Conservation (phyloP, 2,888 invertebrate genomes). For the Linhomoeus sp. region DNA sequence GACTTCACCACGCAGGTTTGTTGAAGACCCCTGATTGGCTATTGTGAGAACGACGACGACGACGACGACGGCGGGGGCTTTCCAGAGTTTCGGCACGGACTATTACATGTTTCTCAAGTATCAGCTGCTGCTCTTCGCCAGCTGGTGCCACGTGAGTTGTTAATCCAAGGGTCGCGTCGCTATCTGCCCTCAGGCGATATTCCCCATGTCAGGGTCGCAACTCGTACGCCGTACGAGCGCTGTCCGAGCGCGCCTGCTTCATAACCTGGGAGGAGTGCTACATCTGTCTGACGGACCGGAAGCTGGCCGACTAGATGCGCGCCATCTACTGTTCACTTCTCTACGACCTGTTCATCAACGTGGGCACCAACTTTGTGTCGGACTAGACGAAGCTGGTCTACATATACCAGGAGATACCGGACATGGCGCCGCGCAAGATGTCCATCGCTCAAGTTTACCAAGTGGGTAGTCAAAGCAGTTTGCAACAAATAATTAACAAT, state of each 20-base stretch:
- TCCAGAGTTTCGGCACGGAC: conserved; percentile 9
- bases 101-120: conserved; percentile 27
- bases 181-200: neutral
- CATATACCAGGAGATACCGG: conserved; percentile 27
- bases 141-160: conserved; percentile 26
- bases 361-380: conserved; percentile 25
- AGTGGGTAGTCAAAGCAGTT: no score
- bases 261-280: conserved; percentile 29
- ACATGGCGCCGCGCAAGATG: conserved; percentile 17
- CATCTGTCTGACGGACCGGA: conserved; percentile 23
- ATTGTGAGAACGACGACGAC: no score
- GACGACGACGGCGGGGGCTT: conserved; percentile 7
- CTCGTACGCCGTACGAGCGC: conserved; percentile 24
- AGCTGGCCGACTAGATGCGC: conserved; percentile 25
- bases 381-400: conserved; percentile 28
- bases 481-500: no score
- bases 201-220: conserved; percentile 23
- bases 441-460: no score
- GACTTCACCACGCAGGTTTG: conserved; percentile 19
- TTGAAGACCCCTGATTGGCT: neutral
- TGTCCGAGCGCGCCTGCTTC: conserved; percentile 26
- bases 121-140: conserved; percentile 28
- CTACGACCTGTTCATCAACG: conserved; percentile 28
- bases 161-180: neutral
- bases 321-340: conserved; percentile 28